phyloP scores from a whole-genome alignment of 2,888 invertebrate genomes.

The Caenorhabditis sp. region DNA sequence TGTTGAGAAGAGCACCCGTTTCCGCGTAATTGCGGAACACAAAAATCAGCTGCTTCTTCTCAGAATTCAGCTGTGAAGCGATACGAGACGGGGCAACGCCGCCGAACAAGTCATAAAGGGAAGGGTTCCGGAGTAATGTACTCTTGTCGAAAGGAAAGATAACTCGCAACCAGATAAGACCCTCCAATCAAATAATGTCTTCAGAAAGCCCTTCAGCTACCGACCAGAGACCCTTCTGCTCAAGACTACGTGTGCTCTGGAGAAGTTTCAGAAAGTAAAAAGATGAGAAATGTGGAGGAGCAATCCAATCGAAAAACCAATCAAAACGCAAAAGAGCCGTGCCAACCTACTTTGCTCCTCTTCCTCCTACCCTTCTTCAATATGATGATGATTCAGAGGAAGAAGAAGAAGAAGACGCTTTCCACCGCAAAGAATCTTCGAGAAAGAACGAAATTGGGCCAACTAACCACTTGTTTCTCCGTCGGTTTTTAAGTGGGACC shows the following conservation, averaged over 20 bases:
- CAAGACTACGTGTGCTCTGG: constrained; percentile 8
- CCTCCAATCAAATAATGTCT: constrained; percentile 41
- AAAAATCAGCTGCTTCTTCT: too few relatives aligned
- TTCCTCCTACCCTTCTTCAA: constrained; percentile 23
- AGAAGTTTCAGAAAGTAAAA: constrained; percentile 21
- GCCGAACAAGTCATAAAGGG: too few relatives aligned
- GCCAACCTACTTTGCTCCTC: constrained; percentile 21
- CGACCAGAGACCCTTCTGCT: constrained; percentile 31
- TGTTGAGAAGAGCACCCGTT: neutral
- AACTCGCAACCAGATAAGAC: too few relatives aligned
- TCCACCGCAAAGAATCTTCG: constrained; percentile 9
- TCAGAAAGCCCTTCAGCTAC: constrained; percentile 35
- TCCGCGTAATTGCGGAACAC: too few relatives aligned
- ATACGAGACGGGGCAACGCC: too few relatives aligned
- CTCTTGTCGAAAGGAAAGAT: too few relatives aligned
- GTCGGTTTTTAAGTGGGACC: too few relatives aligned
- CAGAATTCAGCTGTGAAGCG: too few relatives aligned
- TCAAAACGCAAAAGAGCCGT: constrained; percentile 34
- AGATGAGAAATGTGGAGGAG: constrained; percentile 33
- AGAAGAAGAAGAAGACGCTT: constrained; percentile 10
- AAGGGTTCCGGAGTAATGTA: too few relatives aligned
- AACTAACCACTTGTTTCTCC: constrained; percentile 33
- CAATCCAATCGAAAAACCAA: constrained; percentile 55
- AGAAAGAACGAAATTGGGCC: constrained; percentile 30
- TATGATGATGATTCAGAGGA: constrained; percentile 42